These are phyloP conservation scores for Cloeon dipterum DNA, from an alignment of 2,888 invertebrate species.

Conservation along the genomic window DNA sequence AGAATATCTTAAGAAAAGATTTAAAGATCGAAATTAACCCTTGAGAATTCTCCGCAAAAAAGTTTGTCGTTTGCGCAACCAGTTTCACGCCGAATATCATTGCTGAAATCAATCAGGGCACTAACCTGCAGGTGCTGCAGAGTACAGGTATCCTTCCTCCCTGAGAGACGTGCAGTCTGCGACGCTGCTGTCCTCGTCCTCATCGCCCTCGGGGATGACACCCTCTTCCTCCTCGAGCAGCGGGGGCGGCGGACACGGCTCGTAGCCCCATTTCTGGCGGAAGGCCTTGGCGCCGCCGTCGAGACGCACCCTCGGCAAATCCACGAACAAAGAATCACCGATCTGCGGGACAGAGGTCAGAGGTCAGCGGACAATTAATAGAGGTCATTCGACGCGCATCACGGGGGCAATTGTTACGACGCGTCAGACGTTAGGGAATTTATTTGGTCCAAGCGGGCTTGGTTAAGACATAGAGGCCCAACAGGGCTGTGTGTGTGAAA, in stretches of 20 bases:
- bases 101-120: too few relatives aligned
- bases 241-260: slow-evolving; percentile 36
- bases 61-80: too few relatives aligned
- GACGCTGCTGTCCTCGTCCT: slow-evolving; percentile 31
- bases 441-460: too few relatives aligned
- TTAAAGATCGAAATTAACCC: too few relatives aligned
- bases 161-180: slow-evolving; percentile 34
- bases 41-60: too few relatives aligned
- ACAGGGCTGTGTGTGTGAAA: too few relatives aligned
- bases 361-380: slow-evolving; percentile 3
- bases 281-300: slow-evolving; percentile 40
- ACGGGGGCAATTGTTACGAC: slow-evolving; percentile 24
- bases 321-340: slow-evolving; percentile 29
- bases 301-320: slow-evolving; percentile 39
- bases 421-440: too few relatives aligned
- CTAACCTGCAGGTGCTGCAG: slow-evolving; percentile 30
- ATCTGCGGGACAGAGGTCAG: slow-evolving; percentile 17
- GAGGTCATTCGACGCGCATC: slow-evolving; percentile 20
- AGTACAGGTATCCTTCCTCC: slow-evolving; percentile 26
- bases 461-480: too few relatives aligned
- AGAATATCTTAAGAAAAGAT: too few relatives aligned
- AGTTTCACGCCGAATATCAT: too few relatives aligned
- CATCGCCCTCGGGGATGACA: slow-evolving; percentile 26
- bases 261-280: slow-evolving; percentile 36
- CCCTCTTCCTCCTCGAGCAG: slow-evolving; percentile 42